A percentile compares a stretch with the other conserved stretches of the same genome.
phyloP scores from a whole-genome alignment of 1,140 invertebrate species.

The Dreissena rostriformis region DNA sequence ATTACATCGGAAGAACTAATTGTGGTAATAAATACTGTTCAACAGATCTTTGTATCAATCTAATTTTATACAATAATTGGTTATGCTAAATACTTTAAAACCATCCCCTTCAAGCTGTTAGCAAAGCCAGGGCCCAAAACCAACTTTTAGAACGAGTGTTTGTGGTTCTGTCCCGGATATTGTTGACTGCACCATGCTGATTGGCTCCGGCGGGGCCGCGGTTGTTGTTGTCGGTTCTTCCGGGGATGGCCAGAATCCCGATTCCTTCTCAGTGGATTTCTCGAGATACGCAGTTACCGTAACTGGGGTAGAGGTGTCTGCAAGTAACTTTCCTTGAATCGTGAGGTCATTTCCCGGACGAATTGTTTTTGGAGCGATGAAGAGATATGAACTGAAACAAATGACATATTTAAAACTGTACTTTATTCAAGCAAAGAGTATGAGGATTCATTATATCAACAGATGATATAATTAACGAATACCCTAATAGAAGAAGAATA shows the following conservation, averaged over 20 bases:
- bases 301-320: constrained; percentile 14
- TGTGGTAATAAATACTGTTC: too few relatives aligned
- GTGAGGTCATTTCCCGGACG: constrained; percentile 31
- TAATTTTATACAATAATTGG: too few relatives aligned
- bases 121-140: not conserved
- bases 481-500: too few relatives aligned
- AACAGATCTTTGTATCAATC: too few relatives aligned
- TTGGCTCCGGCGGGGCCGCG: not conserved
- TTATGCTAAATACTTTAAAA: too few relatives aligned
- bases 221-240: not conserved
- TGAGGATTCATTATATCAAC: too few relatives aligned
- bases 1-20: too few relatives aligned
- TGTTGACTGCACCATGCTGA: not conserved
- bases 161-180: not conserved
- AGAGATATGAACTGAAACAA: constrained; percentile 42
- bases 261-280: not conserved
- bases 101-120: too few relatives aligned
- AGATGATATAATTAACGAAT: too few relatives aligned
- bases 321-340: constrained; percentile 33
- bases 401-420: not conserved
- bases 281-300: constrained; percentile 15
- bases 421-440: too few relatives aligned
- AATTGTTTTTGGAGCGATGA: constrained; percentile 36
- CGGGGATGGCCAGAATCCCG: not conserved
- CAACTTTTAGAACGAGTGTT: constrained; percentile 19